These are phyloP conservation scores for Daboia siamensis DNA, from an alignment of 2,113 vertebrate genomes.

Conservation along the genomic window DNA sequence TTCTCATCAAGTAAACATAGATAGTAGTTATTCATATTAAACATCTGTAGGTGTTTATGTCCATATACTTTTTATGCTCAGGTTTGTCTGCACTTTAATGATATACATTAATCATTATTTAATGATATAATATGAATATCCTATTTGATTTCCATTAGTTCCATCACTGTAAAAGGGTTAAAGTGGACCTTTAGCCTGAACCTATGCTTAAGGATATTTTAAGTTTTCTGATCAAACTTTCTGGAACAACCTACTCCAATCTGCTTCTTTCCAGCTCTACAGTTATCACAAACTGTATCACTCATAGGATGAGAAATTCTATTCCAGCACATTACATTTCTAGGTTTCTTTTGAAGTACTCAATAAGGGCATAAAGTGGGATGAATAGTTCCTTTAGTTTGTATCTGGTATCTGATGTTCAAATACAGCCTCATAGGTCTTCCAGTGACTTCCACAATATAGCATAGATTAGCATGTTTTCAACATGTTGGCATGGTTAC, in stretches of 20 bases:
- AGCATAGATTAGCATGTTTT: not conserved
- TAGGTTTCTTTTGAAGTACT: not conserved
- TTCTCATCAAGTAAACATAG: not conserved
- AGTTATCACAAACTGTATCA: not conserved
- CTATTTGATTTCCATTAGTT: not conserved
- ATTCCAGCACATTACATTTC: not conserved
- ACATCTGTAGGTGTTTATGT: not conserved
- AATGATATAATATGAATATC: not conserved
- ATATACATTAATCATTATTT: not conserved
- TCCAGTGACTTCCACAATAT: not conserved
- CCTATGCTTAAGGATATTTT: not conserved
- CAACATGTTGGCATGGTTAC: not conserved
- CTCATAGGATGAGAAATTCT: not conserved
- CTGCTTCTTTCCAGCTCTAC: not conserved
- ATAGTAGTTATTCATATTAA: not conserved
- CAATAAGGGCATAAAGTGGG: not conserved
- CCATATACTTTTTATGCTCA: not conserved
- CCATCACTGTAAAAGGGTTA: not conserved
- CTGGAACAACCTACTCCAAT: not conserved
- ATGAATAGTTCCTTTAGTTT: not conserved
- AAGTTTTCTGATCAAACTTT: not conserved
- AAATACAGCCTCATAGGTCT: not conserved
- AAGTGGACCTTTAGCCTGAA: not conserved
- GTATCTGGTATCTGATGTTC: not conserved
- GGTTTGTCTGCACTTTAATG: not conserved